Conservation (phyloP, 1,140 invertebrate genomes). For the Sarcophaga bullata region DNA sequence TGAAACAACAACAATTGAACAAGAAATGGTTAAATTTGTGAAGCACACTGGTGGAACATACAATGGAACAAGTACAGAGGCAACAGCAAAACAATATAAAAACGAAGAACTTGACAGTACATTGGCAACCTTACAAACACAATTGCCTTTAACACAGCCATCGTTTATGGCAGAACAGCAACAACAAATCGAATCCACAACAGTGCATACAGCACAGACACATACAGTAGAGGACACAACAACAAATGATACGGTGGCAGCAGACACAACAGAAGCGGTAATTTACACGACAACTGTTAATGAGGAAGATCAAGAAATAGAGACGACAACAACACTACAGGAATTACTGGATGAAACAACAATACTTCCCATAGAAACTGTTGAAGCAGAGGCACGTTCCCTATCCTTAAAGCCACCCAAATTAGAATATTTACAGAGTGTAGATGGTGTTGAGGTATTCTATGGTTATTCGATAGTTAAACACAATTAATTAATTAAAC, state of each 20-base stretch:
- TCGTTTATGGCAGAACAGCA: slow-evolving; percentile 26
- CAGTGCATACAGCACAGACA: background rate
- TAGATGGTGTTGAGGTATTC: slow-evolving; percentile 61
- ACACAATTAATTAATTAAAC: slow-evolving; percentile 34
- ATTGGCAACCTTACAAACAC: background rate
- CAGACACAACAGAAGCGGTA: slow-evolving; percentile 17
- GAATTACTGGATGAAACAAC: background rate
- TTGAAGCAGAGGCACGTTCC: slow-evolving; percentile 33
- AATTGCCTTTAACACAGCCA: background rate
- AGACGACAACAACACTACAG: slow-evolving; percentile 41
- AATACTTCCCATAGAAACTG: slow-evolving; percentile 24
- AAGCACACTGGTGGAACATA: background rate
- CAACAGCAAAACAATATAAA: background rate
- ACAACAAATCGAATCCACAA: slow-evolving; percentile 20
- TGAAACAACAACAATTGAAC: background rate
- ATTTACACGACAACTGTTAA: background rate
- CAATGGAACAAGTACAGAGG: background rate
- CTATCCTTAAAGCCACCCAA: slow-evolving; percentile 51
- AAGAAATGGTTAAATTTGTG: slow-evolving; percentile 26
- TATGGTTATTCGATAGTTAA: slow-evolving; percentile 56
- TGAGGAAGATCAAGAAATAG: slow-evolving; percentile 2
- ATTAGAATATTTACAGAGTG: slow-evolving; percentile 57
- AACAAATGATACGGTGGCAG: slow-evolving; percentile 33
- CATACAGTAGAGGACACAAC: background rate
- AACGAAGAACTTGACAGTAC: background rate